Percentiles rank a stretch among this genome's conserved stretches.
Evolutionary conservation across 2,888 invertebrate genomes (phyloP).

Genomic region (Mongoloraphidia duomilia): DNA sequence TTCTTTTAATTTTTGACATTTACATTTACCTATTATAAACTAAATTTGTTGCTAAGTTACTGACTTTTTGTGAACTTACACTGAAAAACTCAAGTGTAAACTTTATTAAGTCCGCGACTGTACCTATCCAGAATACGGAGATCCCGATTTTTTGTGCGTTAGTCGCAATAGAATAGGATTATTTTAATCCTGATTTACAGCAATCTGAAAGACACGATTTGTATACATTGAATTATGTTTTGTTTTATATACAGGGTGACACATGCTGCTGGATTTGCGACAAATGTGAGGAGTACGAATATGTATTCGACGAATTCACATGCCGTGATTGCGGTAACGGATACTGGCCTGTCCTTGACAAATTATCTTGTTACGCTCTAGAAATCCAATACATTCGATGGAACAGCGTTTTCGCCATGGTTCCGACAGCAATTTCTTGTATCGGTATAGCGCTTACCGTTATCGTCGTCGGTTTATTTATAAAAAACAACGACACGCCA

Average conservation of each 20-base stretch:
- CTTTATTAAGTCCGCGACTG: too few species aligned
- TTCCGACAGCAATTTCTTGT: conserved; percentile 45
- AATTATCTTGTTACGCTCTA: conserved; percentile 44
- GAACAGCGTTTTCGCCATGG: conserved; percentile 47
- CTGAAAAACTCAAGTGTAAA: too few species aligned
- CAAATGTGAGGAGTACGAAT: conserved; percentile 53
- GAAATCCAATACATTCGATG: conserved; percentile 48
- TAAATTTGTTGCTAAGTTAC: too few species aligned
- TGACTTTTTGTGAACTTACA: too few species aligned
- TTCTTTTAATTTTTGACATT: too few species aligned
- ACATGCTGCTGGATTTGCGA: conserved; percentile 69
- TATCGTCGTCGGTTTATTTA: conserved; percentile 43
- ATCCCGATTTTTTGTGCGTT: too few species aligned
- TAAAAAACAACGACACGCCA: conserved; percentile 49
- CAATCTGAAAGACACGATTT: background rate
- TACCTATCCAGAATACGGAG: too few species aligned
- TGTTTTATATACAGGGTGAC: conserved; percentile 32
- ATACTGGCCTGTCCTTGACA: conserved; percentile 45
- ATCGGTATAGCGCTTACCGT: conserved; percentile 45
- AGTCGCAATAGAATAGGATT: too few species aligned
- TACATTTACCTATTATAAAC: too few species aligned
- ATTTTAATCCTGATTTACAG: background rate
- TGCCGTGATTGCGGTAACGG: conserved; percentile 50
- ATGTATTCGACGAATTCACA: conserved; percentile 46
- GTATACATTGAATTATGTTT: background rate